A percentile compares a stretch with the other conserved stretches of the same genome.
These are phyloP conservation scores for Leptopilina clavipes DNA, from an alignment of 1,140 invertebrate species.

Conservation along the genomic window DNA sequence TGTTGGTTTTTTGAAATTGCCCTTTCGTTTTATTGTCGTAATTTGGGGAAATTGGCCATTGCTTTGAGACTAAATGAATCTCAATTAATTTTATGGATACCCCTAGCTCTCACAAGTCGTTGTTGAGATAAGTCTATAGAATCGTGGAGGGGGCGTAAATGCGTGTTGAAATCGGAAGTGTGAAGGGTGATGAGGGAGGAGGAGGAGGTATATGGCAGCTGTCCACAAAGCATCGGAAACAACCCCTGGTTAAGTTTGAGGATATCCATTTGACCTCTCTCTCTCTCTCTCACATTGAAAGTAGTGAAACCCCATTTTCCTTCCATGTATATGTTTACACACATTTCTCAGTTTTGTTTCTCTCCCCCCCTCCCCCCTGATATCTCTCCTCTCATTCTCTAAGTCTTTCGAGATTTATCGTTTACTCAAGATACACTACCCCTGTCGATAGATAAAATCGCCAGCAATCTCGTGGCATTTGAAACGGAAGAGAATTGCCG, in stretches of 20 bases:
- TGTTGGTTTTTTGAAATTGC: background rate
- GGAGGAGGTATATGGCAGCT: slow-evolving; percentile 34
- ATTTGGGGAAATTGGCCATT: background rate
- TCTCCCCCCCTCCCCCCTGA: slow-evolving; percentile 14
- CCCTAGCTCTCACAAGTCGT: slow-evolving; percentile 7
- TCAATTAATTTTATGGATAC: slow-evolving; percentile 23
- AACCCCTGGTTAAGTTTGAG: slow-evolving; percentile 42
- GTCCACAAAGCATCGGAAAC: slow-evolving; percentile 31
- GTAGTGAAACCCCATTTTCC: slow-evolving; percentile 45
- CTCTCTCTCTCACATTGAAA: slow-evolving; percentile 42
- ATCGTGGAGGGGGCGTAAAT: background rate
- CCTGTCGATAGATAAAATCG: slow-evolving; percentile 29
- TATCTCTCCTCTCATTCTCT: background rate
- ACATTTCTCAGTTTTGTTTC: background rate
- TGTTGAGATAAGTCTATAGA: background rate
- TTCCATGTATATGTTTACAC: no score
- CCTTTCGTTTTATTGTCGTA: background rate
- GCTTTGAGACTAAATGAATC: background rate
- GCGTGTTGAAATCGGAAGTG: slow-evolving; percentile 31
- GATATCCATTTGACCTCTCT: slow-evolving; percentile 36
- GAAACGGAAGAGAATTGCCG: slow-evolving; percentile 32
- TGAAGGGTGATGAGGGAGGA: background rate
- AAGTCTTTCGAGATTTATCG: slow-evolving; percentile 36
- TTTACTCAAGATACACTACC: slow-evolving; percentile 34
- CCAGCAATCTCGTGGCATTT: slow-evolving; percentile 21